A percentile compares a stretch with the other conserved stretches of the same genome.
Evolutionary conservation across 2,113 vertebrate genomes (phyloP).

Genomic region (Takifugu flavidus): DNA sequence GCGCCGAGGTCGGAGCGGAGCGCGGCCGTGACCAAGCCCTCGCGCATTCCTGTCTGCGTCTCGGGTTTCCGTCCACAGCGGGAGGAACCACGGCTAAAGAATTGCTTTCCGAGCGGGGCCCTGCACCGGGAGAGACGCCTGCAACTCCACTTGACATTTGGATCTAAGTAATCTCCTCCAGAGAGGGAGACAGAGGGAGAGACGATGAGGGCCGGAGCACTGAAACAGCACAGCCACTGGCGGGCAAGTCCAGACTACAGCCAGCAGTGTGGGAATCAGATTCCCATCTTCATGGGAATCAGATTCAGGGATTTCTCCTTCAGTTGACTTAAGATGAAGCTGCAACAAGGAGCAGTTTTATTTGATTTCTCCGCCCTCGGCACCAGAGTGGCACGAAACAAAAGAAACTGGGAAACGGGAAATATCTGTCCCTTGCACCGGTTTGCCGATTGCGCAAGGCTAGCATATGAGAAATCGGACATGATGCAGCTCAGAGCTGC

Average conservation of each 20-base stretch:
- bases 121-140: conserved; percentile 41
- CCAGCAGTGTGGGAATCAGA: conserved; percentile 18
- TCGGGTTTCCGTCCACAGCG: conserved; percentile 65
- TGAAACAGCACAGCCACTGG: conserved; percentile 50
- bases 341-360: too few species aligned
- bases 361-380: too few species aligned
- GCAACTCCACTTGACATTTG: conserved; percentile 50
- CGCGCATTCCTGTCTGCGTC: conserved; percentile 61
- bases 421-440: too few species aligned
- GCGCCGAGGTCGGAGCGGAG: conserved; percentile 31
- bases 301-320: background rate
- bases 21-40: conserved; percentile 53
- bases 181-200: conserved; percentile 23
- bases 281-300: conserved; percentile 28
- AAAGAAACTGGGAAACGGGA: too few species aligned
- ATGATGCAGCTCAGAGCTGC: too few species aligned
- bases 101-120: conserved; percentile 56
- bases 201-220: conserved; percentile 14
- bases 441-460: too few species aligned
- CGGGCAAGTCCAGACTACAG: conserved; percentile 65
- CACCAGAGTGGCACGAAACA: too few species aligned
- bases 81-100: conserved; percentile 45
- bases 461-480: too few species aligned
- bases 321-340: background rate
- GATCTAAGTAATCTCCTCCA: conserved; percentile 55